Percentiles rank a stretch among this genome's conserved stretches.
Conservation (phyloP, 1,140 invertebrate species). For the Anastrepha ludens region DNA sequence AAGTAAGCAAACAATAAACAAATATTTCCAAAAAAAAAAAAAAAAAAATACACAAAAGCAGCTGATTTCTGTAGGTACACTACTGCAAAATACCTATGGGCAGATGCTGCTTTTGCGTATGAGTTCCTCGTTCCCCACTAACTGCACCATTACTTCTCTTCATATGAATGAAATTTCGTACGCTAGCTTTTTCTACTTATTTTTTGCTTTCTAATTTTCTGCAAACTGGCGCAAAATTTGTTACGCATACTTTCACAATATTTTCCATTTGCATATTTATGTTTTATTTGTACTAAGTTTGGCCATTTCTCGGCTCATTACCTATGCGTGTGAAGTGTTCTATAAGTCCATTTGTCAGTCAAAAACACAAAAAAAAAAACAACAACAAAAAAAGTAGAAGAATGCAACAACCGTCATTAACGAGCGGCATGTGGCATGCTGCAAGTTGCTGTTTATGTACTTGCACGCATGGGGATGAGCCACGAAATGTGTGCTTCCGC, state of each 20-base stretch:
- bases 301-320: constrained; percentile 17
- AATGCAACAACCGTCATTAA: neutral
- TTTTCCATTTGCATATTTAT: neutral
- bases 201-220: neutral
- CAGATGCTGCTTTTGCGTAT: no score
- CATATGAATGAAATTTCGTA: neutral
- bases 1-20: no score
- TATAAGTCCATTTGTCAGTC: constrained; percentile 14
- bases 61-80: no score
- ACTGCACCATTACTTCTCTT: neutral
- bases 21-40: no score
- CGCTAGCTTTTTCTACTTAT: neutral
- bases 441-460: neutral
- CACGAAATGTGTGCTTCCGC: neutral
- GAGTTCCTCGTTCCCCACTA: neutral
- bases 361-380: neutral
- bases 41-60: no score
- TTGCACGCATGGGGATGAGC: neutral
- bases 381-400: neutral
- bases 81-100: no score
- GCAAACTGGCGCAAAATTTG: neutral
- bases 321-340: neutral
- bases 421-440: neutral
- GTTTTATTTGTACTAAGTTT: neutral
- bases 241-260: neutral